Base-by-base conservation (phyloP, 2,797 vertebrate species). In the Cercopithecus neglectus region DNA sequence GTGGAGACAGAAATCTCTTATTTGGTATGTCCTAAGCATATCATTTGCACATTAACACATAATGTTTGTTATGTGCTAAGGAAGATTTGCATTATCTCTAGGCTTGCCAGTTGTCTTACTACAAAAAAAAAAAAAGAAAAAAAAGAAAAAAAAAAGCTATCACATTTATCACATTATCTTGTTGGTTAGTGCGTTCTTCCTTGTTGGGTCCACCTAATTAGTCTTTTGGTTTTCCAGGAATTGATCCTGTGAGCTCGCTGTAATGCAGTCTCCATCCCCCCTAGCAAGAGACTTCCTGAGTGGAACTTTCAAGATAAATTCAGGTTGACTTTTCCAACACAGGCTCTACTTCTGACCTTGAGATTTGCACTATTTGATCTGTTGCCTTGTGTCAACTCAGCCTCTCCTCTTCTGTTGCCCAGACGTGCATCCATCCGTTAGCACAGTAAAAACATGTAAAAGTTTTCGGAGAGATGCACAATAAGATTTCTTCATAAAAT, bases 211-310 rank as follows among this genome's bases (percentile, higher is more conserved):
- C 16, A 36, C 4, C 0, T 55, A 75, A 48, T 1, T n/a, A 21
- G 4, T 24, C 14, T 57, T 67, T 81, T 59, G 28, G 14, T 11
- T 72, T 74, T 79, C 24, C 5, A 41, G 14, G 11, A n/a, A 13
- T 41, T 78, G 33, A 48, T 8, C 11, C 11, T 2, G 8, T 2
- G 55, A 0, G 44, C 57, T 30, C 46, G 74, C 13, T 50, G 10
- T 22, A 17, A 39, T 61, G 28, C 17, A 9, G 1, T 17, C 28
- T 30, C 39, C 41, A 14, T 7, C 7, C 17, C 0, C 0, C 50
- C 10, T 8, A 13, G 57, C 26, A 76, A 76, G 55, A 88, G 24
- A 0, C 22, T 78, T 92, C 13, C 30, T 28, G 1, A 5, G 30
- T 59, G 5, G 13, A 70, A 19, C 2, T 55, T 91, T 30, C n/a